Base-by-base conservation (phyloP, 2,113 vertebrate species). In the Euleptes europaea region DNA sequence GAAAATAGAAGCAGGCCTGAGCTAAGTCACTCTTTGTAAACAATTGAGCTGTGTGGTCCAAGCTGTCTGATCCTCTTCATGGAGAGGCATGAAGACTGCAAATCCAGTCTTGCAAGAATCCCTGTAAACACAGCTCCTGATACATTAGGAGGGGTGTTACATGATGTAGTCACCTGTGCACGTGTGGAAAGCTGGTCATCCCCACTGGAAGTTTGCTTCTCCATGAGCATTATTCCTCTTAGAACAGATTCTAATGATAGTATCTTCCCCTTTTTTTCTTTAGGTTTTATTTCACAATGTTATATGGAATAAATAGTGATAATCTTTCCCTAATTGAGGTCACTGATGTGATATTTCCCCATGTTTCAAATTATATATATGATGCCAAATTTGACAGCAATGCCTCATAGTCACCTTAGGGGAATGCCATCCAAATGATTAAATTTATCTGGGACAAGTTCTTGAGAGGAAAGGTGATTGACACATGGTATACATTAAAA, bases 251-350 rank as follows among this genome's bases (percentile, higher is more conserved):
- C 28, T n/a, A 78, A 83, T 49, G 63, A 1, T 40, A 1, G 69
- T 88, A 84, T 80, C 54, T 74, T 76, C 92, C 60, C 23, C 89
- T 49, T 21, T 86, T n/a, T 90, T 42, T 87, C 23, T 85, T 86
- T 86, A 91, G 72, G 87, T 91, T 94, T 94, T 78, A 86, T 84
- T 87, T 60, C 57, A 60, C 5, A 60, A 21, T 21, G 10, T 57
- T 60, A 60, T 60, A 60, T 60, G 57, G 57, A 26, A 60, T 60
- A 60, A 60, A 60, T 60, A 60, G 23, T 60, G 4, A 60, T 60
- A 23, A 60, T 60, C 57, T 26, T 60, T 60, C 19, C 57, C 19
- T 60, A 60, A 26, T 26, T 60, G 57, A 26, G 4, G 49, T 10
- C 49, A 26, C 19, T 73, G 2, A 13, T 31, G 26, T n/a, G 65